A percentile compares a stretch with the other conserved stretches of the same genome.
Evolutionary conservation across 1,140 invertebrate genomes (phyloP).

Genomic region (Sarcophaga bullata): DNA sequence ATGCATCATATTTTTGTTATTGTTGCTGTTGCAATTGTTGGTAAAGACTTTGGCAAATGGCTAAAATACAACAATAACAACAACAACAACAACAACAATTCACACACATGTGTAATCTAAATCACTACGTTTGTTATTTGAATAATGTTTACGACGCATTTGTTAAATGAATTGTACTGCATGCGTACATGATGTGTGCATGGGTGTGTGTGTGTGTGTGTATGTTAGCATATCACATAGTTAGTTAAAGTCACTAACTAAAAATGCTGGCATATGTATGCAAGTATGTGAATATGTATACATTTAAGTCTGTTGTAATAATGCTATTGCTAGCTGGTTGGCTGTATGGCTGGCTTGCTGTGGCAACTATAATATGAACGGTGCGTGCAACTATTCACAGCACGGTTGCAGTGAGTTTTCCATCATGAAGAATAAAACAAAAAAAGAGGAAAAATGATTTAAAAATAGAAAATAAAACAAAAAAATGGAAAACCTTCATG

Average conservation of each 20-base stretch:
- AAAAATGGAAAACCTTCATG: background rate
- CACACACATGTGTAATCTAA: constrained; percentile 39
- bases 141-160: constrained; percentile 26
- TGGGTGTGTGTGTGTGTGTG: background rate
- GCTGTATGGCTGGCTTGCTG: no score
- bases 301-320: background rate
- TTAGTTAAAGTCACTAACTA: background rate
- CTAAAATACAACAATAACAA: background rate
- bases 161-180: constrained; percentile 20
- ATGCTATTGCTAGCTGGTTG: background rate
- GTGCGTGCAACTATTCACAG: constrained; percentile 38
- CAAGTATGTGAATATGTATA: background rate
- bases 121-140: constrained; percentile 30
- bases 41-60: constrained; percentile 29
- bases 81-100: background rate
- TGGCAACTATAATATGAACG: background rate
- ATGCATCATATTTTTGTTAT: constrained; percentile 29
- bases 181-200: background rate
- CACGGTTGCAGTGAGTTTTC: constrained; percentile 19
- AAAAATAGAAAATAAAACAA: background rate
- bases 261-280: background rate
- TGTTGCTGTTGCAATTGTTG: background rate
- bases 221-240: background rate
- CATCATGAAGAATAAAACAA: background rate
- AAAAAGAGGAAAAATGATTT: background rate